Conservation (phyloP, 2,113 vertebrate species). For the Piprites chloris region DNA sequence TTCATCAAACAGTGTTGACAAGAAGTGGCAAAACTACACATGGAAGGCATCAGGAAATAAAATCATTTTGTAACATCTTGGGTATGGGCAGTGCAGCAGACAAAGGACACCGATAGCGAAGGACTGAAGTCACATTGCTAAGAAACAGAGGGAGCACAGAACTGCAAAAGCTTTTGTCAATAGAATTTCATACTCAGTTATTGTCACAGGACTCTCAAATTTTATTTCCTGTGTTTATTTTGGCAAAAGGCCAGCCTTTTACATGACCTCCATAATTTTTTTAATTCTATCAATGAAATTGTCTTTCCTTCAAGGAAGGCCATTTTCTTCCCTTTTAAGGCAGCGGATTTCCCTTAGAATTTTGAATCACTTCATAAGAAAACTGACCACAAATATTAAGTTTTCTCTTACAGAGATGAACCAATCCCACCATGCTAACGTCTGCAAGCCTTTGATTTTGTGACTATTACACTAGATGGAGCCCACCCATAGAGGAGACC, state of each 20-base stretch:
- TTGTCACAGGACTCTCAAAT: neutral
- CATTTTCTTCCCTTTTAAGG: neutral
- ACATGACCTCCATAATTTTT: conserved; percentile 6
- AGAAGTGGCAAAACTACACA: neutral
- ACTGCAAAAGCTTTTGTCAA: conserved; percentile 2
- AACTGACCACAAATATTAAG: neutral
- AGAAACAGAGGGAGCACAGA: neutral
- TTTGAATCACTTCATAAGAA: neutral
- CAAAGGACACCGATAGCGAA: neutral
- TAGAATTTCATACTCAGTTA: conserved; percentile 28
- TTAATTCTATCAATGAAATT: conserved; percentile 1
- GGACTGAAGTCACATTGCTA: neutral
- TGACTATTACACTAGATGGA: neutral
- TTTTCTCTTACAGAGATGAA: neutral
- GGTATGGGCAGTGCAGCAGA: neutral
- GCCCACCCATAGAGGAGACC: neutral
- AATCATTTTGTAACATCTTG: neutral
- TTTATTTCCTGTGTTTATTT: conserved; percentile 28
- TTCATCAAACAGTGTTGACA: neutral
- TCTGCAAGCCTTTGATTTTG: neutral
- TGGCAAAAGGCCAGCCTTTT: conserved; percentile 28
- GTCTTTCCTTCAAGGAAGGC: neutral
- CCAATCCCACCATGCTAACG: neutral
- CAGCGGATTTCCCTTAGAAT: neutral
- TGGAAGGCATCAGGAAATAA: neutral